These are phyloP conservation scores for Calycopis cecrops DNA, from an alignment of 1,140 invertebrate species.

Conservation along the genomic window DNA sequence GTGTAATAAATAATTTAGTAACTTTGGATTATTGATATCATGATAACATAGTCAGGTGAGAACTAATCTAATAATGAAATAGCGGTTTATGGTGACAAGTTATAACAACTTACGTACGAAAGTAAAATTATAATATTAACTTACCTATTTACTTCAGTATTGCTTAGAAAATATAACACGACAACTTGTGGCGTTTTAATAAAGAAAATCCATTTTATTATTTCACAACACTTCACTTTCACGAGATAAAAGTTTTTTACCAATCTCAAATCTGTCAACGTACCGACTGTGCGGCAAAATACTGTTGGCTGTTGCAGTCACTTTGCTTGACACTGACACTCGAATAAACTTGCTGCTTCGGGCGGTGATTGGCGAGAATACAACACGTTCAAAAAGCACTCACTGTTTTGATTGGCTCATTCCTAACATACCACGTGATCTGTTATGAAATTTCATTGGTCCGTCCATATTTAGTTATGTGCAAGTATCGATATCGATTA, in stretches of 20 bases:
- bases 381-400: too few relatives aligned
- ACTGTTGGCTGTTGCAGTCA: constrained; percentile 3
- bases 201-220: constrained; percentile 36
- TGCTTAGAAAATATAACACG: background rate
- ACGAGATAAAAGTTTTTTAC: constrained; percentile 28
- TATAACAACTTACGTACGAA: background rate
- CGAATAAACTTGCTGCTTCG: background rate
- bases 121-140: background rate
- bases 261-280: constrained; percentile 19
- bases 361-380: too few relatives aligned
- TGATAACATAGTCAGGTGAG: constrained; percentile 9
- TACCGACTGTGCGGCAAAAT: constrained; percentile 26
- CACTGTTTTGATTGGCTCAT: too few relatives aligned
- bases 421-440: too few relatives aligned
- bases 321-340: constrained; percentile 8
- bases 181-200: constrained; percentile 24
- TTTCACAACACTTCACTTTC: constrained; percentile 38
- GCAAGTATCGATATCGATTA: too few relatives aligned
- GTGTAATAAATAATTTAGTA: too few relatives aligned
- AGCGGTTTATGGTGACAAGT: constrained; percentile 3
- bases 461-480: too few relatives aligned
- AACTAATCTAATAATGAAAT: constrained; percentile 11
- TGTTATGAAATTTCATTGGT: too few relatives aligned
- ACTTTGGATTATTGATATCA: constrained; percentile 4
- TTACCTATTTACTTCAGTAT: background rate